A percentile compares a stretch with the other conserved stretches of the same genome.
phyloP scores from a whole-genome alignment of 2,113 vertebrate genomes.

The Eulacestoma nigropectus region DNA sequence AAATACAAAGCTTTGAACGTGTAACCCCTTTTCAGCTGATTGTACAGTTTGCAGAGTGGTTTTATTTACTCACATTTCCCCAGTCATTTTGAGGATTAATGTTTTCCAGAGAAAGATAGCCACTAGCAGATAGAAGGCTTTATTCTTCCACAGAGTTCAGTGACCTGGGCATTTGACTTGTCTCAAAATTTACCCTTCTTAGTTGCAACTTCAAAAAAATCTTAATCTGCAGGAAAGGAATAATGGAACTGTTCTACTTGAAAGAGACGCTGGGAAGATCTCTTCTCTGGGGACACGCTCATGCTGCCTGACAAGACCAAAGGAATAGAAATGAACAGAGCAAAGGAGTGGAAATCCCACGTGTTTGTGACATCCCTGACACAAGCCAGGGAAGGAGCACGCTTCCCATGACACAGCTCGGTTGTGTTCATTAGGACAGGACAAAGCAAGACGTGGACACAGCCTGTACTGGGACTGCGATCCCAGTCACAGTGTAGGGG shows the following conservation, averaged over 20 bases:
- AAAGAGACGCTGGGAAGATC: neutral
- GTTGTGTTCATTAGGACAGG: neutral
- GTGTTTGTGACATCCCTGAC: neutral
- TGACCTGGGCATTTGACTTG: neutral
- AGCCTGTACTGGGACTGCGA: neutral
- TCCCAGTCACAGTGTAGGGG: neutral
- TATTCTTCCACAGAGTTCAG: neutral
- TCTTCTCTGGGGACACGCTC: neutral
- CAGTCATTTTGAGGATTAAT: neutral
- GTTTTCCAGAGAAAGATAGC: neutral
- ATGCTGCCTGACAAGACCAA: neutral
- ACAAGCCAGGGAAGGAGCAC: neutral
- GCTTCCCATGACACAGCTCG: neutral
- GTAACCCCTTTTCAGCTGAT: neutral
- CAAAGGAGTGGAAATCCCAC: neutral
- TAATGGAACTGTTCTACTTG: neutral
- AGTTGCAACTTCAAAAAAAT: neutral
- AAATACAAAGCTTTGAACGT: neutral
- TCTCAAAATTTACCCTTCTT: neutral
- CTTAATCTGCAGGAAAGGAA: neutral
- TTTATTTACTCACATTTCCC: neutral
- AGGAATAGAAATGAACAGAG: neutral
- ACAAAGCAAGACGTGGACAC: neutral
- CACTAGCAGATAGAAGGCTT: neutral
- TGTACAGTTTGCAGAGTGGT: neutral